Conservation (phyloP, 2,888 invertebrate species). For the Tuberolachnus salignus region DNA sequence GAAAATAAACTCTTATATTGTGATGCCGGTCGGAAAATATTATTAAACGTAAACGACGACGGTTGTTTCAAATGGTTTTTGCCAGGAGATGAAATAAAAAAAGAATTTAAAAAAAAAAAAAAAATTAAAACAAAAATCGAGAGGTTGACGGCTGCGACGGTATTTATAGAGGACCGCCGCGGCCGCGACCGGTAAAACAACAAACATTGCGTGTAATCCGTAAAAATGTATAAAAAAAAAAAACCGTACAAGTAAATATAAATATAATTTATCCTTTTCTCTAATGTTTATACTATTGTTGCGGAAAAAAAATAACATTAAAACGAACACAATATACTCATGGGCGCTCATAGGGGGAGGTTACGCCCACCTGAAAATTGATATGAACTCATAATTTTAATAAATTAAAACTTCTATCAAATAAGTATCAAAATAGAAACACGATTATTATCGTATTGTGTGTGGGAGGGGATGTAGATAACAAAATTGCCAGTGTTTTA, state of each 20-base stretch:
- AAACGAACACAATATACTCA: too few species aligned
- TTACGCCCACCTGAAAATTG: too few species aligned
- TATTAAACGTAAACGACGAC: constrained; percentile 32
- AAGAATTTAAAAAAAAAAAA: constrained; percentile 29
- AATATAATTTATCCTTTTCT: too few species aligned
- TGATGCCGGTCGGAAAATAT: constrained; percentile 24
- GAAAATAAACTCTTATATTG: constrained; percentile 49
- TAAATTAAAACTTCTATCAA: too few species aligned
- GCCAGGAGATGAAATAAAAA: constrained; percentile 34
- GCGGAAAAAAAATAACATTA: too few species aligned
- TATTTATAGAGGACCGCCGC: constrained; percentile 20
- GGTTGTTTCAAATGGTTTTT: constrained; percentile 31
- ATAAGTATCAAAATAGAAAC: too few species aligned
- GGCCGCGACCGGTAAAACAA: neutral
- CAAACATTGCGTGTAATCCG: constrained; percentile 23
- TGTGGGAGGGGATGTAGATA: too few species aligned
- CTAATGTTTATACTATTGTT: too few species aligned
- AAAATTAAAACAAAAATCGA: neutral
- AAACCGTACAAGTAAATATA: constrained; percentile 19
- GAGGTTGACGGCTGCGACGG: neutral
- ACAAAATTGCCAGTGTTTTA: too few species aligned
- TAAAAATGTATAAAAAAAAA: constrained; percentile 3
- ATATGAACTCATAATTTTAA: too few species aligned
- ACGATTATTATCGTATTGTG: too few species aligned
- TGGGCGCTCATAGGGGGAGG: too few species aligned